Conservation (phyloP, 92 coral and sea anemone genomes). For the Phenganax stokvisi region DNA sequence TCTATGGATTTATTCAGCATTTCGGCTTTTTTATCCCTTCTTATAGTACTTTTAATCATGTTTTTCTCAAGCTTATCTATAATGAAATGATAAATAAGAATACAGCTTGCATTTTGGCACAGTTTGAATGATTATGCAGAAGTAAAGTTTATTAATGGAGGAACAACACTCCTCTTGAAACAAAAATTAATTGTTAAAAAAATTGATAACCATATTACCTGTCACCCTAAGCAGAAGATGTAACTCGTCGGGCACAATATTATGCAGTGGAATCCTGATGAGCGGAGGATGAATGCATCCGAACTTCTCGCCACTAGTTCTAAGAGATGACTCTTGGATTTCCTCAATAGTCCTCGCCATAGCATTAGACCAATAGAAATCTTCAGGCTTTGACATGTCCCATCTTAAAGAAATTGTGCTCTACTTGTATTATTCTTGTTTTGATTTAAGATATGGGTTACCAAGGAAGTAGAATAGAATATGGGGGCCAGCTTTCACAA, state of each 20-base stretch:
- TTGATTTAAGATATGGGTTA: not conserved
- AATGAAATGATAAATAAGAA: not conserved
- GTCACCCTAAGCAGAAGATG: conserved; percentile 27
- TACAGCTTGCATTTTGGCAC: too few relatives aligned
- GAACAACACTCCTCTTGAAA: not conserved
- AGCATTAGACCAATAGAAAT: conserved; percentile 37
- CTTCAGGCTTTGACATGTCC: conserved; percentile 53
- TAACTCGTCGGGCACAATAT: conserved; percentile 38
- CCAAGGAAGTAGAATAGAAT: too few relatives aligned
- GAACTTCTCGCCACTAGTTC: conserved; percentile 37
- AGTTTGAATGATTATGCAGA: too few relatives aligned
- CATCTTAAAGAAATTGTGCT: conserved; percentile 24
- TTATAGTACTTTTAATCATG: conserved; percentile 17
- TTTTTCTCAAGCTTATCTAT: conserved; percentile 31
- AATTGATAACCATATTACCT: conserved; percentile 2
- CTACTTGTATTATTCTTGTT: not conserved
- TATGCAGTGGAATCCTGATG: conserved; percentile 24
- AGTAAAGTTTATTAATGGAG: too few relatives aligned
- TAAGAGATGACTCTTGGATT: conserved; percentile 33
- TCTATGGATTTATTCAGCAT: conserved; percentile 30
- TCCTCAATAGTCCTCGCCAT: conserved; percentile 34
- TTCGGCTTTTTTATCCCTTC: conserved; percentile 21
- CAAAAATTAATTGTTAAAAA: not conserved
- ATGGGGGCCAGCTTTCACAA: too few relatives aligned
- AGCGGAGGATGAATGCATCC: conserved; percentile 44